These are phyloP conservation scores for Astyanax mexicanus DNA, from an alignment of 2,797 vertebrate species.

Conservation along the genomic window DNA sequence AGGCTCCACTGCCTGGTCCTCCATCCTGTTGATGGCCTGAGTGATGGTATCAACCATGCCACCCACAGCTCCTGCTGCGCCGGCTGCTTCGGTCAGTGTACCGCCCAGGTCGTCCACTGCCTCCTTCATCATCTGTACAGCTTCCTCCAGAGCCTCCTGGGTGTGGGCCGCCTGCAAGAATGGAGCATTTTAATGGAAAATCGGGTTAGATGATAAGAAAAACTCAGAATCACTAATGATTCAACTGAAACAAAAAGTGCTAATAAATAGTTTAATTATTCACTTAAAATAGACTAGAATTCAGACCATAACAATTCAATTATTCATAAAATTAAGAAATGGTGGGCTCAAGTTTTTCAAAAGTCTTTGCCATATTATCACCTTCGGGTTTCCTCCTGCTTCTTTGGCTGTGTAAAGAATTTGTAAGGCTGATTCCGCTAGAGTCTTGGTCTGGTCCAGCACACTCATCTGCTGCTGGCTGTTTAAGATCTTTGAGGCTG, in stretches of 20 bases:
- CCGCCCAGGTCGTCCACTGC: constrained; percentile 93
- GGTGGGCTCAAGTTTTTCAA: no score
- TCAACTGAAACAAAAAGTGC: not conserved
- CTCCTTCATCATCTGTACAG: constrained; percentile 98
- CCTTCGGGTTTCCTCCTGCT: constrained; percentile 96
- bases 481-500: constrained; percentile 93
- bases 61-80: constrained; percentile 92
- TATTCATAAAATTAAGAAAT: no score
- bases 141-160: constrained; percentile 95
- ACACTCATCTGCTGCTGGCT: constrained; percentile 99
- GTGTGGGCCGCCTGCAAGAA: constrained; percentile 90
- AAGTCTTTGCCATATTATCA: constrained; percentile 52
- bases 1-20: constrained; percentile 87
- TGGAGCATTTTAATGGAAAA: not conserved
- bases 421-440: constrained; percentile 94
- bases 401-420: constrained; percentile 98
- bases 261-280: not conserved
- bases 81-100: constrained; percentile 92
- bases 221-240: no score
- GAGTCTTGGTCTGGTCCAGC: constrained; percentile 95
- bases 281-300: no score
- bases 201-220: no score
- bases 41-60: constrained; percentile 98
- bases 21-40: constrained; percentile 94
- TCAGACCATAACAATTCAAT: no score